Conservation (phyloP, 2,113 vertebrate genomes). For the Drymodes brunneopygia region DNA sequence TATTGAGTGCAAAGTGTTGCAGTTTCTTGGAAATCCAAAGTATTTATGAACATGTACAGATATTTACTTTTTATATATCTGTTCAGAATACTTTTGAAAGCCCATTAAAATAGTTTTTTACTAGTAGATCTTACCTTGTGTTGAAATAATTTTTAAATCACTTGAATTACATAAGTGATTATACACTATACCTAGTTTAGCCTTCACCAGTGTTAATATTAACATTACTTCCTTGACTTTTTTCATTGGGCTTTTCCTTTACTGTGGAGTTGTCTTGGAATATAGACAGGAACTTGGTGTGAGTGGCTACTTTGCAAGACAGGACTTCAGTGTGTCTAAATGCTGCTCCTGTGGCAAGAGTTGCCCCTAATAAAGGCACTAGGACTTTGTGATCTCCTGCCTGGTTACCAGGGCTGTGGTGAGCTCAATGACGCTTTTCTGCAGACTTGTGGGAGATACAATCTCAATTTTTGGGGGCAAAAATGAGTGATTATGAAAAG, state of each 20-base stretch:
- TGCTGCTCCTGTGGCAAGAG: background rate
- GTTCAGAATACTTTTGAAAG: background rate
- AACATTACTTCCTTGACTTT: background rate
- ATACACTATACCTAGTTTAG: background rate
- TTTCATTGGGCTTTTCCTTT: background rate
- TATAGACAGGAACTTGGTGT: background rate
- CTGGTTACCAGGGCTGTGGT: background rate
- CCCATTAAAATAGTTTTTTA: background rate
- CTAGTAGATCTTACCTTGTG: background rate
- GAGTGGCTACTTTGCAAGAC: background rate
- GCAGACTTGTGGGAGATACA: fast-evolving
- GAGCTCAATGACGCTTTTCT: background rate
- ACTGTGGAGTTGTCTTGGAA: background rate
- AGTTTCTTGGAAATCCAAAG: background rate
- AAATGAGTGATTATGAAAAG: background rate
- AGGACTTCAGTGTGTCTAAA: background rate
- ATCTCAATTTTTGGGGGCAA: background rate
- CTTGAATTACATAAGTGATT: background rate
- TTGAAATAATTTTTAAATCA: background rate
- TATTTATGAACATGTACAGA: background rate
- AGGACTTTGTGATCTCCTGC: background rate
- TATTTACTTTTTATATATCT: background rate
- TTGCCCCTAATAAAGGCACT: background rate
- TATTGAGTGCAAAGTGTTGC: background rate
- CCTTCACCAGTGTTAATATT: background rate